A percentile compares a stretch with the other conserved stretches of the same genome.
Evolutionary conservation across 2,888 invertebrate genomes (phyloP).

Genomic region (Netelia virgata): DNA sequence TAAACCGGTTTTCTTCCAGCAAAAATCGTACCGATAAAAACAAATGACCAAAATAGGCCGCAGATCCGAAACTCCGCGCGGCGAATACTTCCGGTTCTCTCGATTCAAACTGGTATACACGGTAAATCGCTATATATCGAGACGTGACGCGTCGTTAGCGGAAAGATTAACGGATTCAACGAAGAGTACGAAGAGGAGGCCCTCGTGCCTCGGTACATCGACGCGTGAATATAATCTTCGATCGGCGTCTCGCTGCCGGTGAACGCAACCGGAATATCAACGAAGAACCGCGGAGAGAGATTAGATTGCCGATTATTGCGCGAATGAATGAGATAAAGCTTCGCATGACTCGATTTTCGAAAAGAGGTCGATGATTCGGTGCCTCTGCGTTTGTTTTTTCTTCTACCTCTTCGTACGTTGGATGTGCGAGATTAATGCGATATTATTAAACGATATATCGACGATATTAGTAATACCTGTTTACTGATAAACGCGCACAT

Average conservation of each 20-base stretch:
- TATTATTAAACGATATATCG: constrained; percentile 34
- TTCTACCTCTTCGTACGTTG: constrained; percentile 12
- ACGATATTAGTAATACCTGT: neutral
- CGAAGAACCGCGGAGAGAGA: constrained; percentile 37
- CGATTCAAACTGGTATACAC: neutral
- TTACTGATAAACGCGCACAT: constrained; percentile 30
- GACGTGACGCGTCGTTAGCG: constrained; percentile 18
- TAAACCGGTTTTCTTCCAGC: too few relatives aligned
- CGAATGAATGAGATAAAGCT: constrained; percentile 45
- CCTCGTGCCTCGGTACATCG: constrained; percentile 1
- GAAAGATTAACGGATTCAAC: constrained; percentile 49
- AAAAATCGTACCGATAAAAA: too few relatives aligned
- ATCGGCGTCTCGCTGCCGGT: constrained; percentile 1
- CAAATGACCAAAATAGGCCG: too few relatives aligned
- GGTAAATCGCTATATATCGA: neutral
- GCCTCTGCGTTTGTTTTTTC: neutral
- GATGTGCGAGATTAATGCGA: constrained; percentile 19
- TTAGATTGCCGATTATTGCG: constrained; percentile 49
- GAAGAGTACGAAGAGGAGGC: constrained; percentile 12
- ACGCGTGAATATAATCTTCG: constrained; percentile 37
- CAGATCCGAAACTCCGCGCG: neutral
- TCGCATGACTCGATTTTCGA: constrained; percentile 33
- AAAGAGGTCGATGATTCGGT: constrained; percentile 39
- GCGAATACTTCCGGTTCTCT: constrained; percentile 8
- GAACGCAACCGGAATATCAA: constrained; percentile 47